Evolutionary conservation across 2,888 invertebrate genomes (phyloP).

Genomic region (Melanophora roralis): DNA sequence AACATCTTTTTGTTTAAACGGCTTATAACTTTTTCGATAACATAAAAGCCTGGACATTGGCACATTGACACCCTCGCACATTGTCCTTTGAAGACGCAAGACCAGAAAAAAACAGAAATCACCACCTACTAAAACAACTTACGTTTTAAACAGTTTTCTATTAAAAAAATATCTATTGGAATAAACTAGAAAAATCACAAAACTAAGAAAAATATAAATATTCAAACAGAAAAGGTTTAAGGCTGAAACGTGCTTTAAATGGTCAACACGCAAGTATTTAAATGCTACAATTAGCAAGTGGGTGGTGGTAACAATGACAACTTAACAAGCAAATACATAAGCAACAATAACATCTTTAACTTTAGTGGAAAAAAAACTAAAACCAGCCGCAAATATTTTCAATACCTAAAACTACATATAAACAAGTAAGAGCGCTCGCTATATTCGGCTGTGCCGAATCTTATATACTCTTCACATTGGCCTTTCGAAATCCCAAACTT

Average conservation of each 20-base stretch:
- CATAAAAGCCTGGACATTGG: slow-evolving; percentile 4
- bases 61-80: slow-evolving; percentile 50
- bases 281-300: slow-evolving; percentile 61
- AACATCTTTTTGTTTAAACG: slow-evolving; percentile 42
- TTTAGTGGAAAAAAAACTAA: neutral
- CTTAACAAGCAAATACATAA: neutral
- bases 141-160: neutral
- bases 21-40: slow-evolving; percentile 19
- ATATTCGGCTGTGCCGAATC: no score
- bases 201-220: neutral
- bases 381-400: slow-evolving; percentile 29
- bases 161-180: neutral
- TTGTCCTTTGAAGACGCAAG: slow-evolving; percentile 9
- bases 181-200: neutral
- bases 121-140: neutral
- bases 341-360: neutral
- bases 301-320: slow-evolving; percentile 48
- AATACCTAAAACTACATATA: neutral
- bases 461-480: no score
- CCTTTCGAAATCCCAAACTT: no score
- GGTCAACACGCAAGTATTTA: slow-evolving; percentile 59
- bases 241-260: slow-evolving; percentile 58
- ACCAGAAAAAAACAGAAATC: neutral
- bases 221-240: slow-evolving; percentile 26
- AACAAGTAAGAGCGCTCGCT: no score